A percentile compares a stretch with the other conserved stretches of the same genome.
Conservation (phyloP, 2,888 invertebrate species). For the Patella caerulea region DNA sequence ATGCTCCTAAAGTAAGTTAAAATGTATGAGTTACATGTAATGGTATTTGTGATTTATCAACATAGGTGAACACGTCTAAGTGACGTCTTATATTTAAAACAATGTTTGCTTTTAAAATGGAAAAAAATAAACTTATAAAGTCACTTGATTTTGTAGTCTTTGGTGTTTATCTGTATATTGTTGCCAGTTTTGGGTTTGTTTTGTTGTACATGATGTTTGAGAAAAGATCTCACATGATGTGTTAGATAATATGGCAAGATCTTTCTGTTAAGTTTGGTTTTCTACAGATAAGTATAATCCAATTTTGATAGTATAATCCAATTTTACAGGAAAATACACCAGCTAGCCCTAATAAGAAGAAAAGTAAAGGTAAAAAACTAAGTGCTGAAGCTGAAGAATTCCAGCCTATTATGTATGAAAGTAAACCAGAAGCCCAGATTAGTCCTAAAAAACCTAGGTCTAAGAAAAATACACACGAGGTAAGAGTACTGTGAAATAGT, state of each 20-base stretch:
- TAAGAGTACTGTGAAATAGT: background rate
- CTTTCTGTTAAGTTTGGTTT: no score
- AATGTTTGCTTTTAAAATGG: background rate
- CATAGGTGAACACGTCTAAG: background rate
- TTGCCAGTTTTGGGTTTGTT: no score
- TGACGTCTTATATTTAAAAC: background rate
- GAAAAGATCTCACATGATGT: no score
- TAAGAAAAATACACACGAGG: background rate
- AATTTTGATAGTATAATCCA: no score
- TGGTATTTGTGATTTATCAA: background rate
- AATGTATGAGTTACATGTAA: background rate
- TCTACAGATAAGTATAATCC: no score
- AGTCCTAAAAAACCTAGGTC: slow-evolving; percentile 8
- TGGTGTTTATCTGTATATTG: no score
- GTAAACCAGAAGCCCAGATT: slow-evolving; percentile 2
- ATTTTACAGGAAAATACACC: slow-evolving; percentile 18
- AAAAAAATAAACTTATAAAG: no score
- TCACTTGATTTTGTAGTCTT: no score
- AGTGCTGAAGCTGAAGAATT: slow-evolving; percentile 4
- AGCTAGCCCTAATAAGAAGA: slow-evolving; percentile 21
- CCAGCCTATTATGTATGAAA: background rate
- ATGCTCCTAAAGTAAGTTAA: slow-evolving; percentile 10
- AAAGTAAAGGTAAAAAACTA: slow-evolving; percentile 22
- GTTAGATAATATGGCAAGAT: no score
- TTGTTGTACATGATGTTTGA: no score